Percentiles rank a stretch among this genome's conserved stretches.
Evolutionary conservation across 2,888 invertebrate species (phyloP).

Genomic region (Chironomus tentans): DNA sequence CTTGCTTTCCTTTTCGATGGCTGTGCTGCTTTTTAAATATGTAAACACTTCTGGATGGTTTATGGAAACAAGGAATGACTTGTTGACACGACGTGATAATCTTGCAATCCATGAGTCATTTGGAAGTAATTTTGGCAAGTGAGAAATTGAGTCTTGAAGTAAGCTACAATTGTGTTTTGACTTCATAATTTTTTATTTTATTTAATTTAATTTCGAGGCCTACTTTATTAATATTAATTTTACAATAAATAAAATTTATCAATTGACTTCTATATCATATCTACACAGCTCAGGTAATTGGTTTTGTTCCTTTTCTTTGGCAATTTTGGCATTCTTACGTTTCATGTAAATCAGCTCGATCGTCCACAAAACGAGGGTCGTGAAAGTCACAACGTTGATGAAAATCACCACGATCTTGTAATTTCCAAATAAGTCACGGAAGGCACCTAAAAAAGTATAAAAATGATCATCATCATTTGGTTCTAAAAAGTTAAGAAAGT

Average conservation of each 20-base stretch:
- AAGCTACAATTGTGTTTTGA: conserved; percentile 9
- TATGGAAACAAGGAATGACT: conserved; percentile 5
- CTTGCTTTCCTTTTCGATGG: conserved; percentile 14
- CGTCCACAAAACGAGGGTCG: conserved; percentile 24
- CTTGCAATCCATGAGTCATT: background rate
- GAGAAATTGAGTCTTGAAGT: conserved; percentile 2
- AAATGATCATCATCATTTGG: too few relatives aligned
- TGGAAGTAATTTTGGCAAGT: conserved; percentile 27
- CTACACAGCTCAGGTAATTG: conserved; percentile 15
- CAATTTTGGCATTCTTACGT: background rate
- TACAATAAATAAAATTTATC: background rate
- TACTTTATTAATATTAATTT: background rate
- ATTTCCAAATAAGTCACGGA: conserved; percentile 26
- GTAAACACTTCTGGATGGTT: conserved; percentile 20
- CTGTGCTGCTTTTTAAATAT: conserved; percentile 22
- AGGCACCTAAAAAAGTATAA: too few relatives aligned
- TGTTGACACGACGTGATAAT: background rate
- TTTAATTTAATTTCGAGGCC: too few relatives aligned
- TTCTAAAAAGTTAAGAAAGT: too few relatives aligned
- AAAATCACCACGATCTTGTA: conserved; percentile 25
- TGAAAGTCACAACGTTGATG: conserved; percentile 26
- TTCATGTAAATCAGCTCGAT: conserved; percentile 25
- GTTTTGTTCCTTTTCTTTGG: background rate
- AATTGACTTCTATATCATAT: conserved; percentile 17
- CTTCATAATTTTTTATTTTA: background rate